Conservation (phyloP, 2,113 vertebrate species). For the Fregetta grallaria region DNA sequence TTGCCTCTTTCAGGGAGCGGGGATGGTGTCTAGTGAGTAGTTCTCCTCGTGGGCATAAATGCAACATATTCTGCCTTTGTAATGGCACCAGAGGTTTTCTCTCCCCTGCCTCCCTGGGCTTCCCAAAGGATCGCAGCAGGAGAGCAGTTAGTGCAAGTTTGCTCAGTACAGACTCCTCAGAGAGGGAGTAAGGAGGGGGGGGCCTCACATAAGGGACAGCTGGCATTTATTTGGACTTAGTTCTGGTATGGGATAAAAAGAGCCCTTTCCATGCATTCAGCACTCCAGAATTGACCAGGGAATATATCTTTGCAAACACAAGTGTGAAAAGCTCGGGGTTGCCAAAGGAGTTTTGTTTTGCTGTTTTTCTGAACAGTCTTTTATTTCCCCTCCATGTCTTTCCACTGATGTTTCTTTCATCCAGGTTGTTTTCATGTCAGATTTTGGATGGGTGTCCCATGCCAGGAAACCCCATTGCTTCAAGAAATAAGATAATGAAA, state of each 20-base stretch:
- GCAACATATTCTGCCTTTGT: background rate
- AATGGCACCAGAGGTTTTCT: background rate
- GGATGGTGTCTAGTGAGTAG: background rate
- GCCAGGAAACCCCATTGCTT: background rate
- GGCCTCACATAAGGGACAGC: background rate
- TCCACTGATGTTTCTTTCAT: background rate
- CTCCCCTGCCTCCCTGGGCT: fast-evolving
- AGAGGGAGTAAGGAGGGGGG: background rate
- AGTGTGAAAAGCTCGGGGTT: background rate
- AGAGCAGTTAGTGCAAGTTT: background rate
- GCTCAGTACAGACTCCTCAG: background rate
- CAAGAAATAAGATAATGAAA: background rate
- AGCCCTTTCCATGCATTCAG: background rate
- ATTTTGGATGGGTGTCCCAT: background rate
- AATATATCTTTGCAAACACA: background rate
- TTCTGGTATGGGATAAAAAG: background rate
- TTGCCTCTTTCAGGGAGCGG: fast-evolving
- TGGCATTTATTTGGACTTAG: background rate
- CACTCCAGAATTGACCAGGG: background rate
- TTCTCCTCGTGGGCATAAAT: background rate
- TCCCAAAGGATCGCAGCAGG: background rate
- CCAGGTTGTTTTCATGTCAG: background rate
- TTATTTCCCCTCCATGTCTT: background rate
- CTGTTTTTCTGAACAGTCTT: background rate
- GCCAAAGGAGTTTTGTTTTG: background rate